Evolutionary conservation across 2,113 vertebrate genomes (phyloP).

Genomic region (Limanda limanda): DNA sequence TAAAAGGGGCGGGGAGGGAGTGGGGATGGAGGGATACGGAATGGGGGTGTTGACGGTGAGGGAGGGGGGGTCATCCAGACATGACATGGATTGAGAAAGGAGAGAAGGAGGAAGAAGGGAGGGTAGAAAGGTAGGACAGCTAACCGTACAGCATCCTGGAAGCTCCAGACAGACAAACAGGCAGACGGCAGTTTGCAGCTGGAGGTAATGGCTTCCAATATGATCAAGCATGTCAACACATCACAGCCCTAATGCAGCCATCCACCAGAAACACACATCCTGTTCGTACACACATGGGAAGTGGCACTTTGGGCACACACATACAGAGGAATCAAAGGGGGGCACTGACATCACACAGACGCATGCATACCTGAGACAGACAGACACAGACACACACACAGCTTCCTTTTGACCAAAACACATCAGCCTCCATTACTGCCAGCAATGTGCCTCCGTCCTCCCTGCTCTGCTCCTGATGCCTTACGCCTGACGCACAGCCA

Average conservation of each 20-base stretch:
- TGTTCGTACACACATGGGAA: constrained; percentile 38
- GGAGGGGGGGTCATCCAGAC: constrained; percentile 33
- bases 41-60: background rate
- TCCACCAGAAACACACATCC: constrained; percentile 19
- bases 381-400: constrained; percentile 63
- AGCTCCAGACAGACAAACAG: constrained; percentile 72
- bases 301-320: background rate
- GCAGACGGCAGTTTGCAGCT: constrained; percentile 70
- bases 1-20: constrained; percentile 53
- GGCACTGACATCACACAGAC: constrained; percentile 31
- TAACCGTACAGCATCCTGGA: constrained; percentile 73
- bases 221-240: constrained; percentile 78
- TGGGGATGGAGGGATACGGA: constrained; percentile 28
- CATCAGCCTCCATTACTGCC: constrained; percentile 79
- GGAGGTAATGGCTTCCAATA: constrained; percentile 87
- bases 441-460: constrained; percentile 64
- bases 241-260: constrained; percentile 74
- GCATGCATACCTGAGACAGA: constrained; percentile 61
- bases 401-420: constrained; percentile 78
- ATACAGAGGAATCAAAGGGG: constrained; percentile 14
- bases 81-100: constrained; percentile 36
- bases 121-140: constrained; percentile 32
- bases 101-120: constrained; percentile 18
- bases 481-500: constrained; percentile 67
- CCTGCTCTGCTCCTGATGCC: constrained; percentile 62